These are phyloP conservation scores for Silurus glanis DNA, from an alignment of 2,113 vertebrate genomes.

Conservation along the genomic window DNA sequence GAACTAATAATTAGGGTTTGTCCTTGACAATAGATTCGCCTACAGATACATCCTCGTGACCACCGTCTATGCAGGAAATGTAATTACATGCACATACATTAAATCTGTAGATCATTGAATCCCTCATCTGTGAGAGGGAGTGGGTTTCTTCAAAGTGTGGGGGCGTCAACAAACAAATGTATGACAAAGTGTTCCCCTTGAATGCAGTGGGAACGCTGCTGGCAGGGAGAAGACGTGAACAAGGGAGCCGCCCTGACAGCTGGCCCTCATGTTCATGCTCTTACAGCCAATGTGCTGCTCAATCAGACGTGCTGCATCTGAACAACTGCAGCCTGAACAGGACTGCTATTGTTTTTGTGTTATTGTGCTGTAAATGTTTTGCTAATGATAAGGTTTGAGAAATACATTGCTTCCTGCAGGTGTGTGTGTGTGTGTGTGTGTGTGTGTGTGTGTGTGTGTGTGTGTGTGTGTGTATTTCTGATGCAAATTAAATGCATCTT, in stretches of 20 bases:
- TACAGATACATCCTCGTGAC: neutral
- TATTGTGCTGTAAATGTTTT: conserved; percentile 31
- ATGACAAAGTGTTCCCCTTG: neutral
- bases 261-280: conserved; percentile 33
- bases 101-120: conserved; percentile 11
- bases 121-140: neutral
- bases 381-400: conserved; percentile 53
- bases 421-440: conserved; percentile 11
- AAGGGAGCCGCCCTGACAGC: conserved; percentile 27
- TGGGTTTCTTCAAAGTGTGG: conserved; percentile 15
- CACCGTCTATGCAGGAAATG: neutral
- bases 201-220: neutral
- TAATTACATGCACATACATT: conserved; percentile 19
- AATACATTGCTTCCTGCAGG: conserved; percentile 38
- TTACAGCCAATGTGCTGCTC: conserved; percentile 33
- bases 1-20: neutral
- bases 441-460: neutral
- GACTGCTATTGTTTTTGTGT: conserved; percentile 6
- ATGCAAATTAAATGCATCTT: too few species aligned
- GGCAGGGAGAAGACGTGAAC: neutral
- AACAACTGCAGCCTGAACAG: conserved; percentile 29
- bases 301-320: conserved; percentile 29
- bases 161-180: conserved; percentile 34
- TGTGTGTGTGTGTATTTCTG: neutral
- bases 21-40: conserved; percentile 16